Base-by-base conservation (phyloP, 1,140 invertebrate species). In the Sinella curviseta region DNA sequence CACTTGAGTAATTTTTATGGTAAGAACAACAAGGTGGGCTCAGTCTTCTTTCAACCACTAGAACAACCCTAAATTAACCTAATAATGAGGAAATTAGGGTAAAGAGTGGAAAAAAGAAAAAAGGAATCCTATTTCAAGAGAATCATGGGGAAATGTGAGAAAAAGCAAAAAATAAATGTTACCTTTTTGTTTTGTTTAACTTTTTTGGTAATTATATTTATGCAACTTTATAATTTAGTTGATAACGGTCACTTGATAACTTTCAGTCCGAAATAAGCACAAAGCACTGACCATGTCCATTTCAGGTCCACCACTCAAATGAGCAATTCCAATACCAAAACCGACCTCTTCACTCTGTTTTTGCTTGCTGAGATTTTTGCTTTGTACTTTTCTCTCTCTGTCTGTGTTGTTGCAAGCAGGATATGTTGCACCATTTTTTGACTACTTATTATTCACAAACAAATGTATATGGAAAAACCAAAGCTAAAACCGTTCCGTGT, bases 401-500 rank as follows among this genome's bases (percentile, higher is more conserved):
- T n/a, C n/a, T n/a, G n/a, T n/a, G n/a, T n/a, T n/a, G n/a, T n/a
- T n/a, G n/a, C n/a, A n/a, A n/a, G n/a, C n/a, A n/a, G n/a, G n/a
- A n/a, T n/a, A n/a, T n/a, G n/a, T n/a, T n/a, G n/a, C n/a, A n/a
- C n/a, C n/a, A n/a, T n/a, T n/a, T n/a, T n/a, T n/a, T n/a, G n/a
- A n/a, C n/a, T n/a, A n/a, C n/a, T n/a, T 48, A 48, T 8, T 48
- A 48, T 48, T 48, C 4, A 4, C 24, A 60, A 60, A 60, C 3
- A 60, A 60, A 70, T 30, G 31, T n/a, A n/a, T n/a, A 31, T 31
- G n/a, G 30, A 33, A 31, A 16, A 31, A 33, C 26, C 31, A 3
- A 33, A 70, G 31, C 65, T 33, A 33, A 70, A 70, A 31, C 65
- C 65, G 26, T 31, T 70, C 65, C 24, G 65, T 70, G 65, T 70